Evolutionary conservation across 2,888 invertebrate species (phyloP).

Genomic region (Drepanosiphum platanoidis): DNA sequence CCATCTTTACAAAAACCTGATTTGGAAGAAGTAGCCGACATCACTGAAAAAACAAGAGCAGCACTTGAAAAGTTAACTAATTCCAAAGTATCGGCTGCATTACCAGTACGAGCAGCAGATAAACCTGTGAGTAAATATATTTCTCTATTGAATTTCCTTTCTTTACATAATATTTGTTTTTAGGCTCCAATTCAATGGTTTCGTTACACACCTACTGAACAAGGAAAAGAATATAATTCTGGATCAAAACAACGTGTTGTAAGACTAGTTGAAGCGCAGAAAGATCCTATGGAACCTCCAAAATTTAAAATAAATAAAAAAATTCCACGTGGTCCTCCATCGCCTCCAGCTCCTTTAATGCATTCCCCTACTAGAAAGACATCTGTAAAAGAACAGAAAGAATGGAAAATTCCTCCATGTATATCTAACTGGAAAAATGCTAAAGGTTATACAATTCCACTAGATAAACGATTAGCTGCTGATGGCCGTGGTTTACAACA

Average conservation of each 20-base stretch:
- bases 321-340: conserved; percentile 97
- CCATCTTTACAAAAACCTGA: conserved; percentile 87
- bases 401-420: conserved; percentile 99
- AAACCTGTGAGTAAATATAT: too few species aligned
- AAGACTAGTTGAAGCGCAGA: conserved; percentile 90
- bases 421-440: conserved; percentile 99
- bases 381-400: conserved; percentile 96
- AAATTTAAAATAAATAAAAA: conserved; percentile 97
- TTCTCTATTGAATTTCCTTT: neutral
- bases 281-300: conserved; percentile 99
- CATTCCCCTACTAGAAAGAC: conserved; percentile 97
- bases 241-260: conserved; percentile 98
- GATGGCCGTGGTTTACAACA: conserved; percentile 97
- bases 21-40: conserved; percentile 86
- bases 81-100: conserved; percentile 91
- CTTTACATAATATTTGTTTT: conserved; percentile 17
- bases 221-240: conserved; percentile 92
- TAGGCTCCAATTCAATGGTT: conserved; percentile 95
- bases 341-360: conserved; percentile 97
- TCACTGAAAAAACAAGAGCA: conserved; percentile 87
- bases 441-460: conserved; percentile 96
- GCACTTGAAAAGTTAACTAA: conserved; percentile 91
- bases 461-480: conserved; percentile 97
- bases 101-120: conserved; percentile 95
- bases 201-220: conserved; percentile 97